These are phyloP conservation scores for Cephalopholis sonnerati DNA, from an alignment of 2,113 vertebrate species.

Conservation along the genomic window DNA sequence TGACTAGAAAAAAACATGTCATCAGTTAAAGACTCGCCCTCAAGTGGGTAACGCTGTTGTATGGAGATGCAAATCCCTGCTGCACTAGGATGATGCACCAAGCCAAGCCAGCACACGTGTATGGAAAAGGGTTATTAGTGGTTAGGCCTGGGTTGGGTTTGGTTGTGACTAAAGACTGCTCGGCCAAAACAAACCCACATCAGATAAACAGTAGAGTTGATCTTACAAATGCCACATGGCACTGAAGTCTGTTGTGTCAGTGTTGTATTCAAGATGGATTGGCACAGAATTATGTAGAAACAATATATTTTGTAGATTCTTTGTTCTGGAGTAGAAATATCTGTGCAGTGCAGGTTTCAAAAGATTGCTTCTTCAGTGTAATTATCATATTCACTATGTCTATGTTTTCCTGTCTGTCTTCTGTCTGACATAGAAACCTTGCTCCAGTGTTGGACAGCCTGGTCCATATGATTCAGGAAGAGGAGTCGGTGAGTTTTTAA, in stretches of 20 bases:
- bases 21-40: too few species aligned
- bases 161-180: conserved; percentile 1
- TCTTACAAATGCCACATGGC: not conserved
- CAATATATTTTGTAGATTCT: too few species aligned
- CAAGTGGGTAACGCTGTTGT: too few species aligned
- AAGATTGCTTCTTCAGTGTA: not conserved
- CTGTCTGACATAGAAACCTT: conserved; percentile 89
- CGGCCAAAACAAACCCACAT: not conserved
- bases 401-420: not conserved
- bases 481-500: conserved; percentile 92
- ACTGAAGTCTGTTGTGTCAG: not conserved
- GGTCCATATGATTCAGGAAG: conserved; percentile 99
- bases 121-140: not conserved
- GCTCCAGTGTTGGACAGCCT: conserved; percentile 95
- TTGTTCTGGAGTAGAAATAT: not conserved
- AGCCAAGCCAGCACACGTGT: too few species aligned
- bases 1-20: too few species aligned
- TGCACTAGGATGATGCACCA: too few species aligned
- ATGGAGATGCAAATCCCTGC: too few species aligned
- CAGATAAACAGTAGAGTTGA: not conserved
- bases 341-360: not conserved
- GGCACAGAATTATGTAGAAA: not conserved
- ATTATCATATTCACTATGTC: not conserved
- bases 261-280: not conserved
- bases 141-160: conserved; percentile 4